These are phyloP conservation scores for Psittacula echo DNA, from an alignment of 2,797 vertebrate species.

Conservation along the genomic window DNA sequence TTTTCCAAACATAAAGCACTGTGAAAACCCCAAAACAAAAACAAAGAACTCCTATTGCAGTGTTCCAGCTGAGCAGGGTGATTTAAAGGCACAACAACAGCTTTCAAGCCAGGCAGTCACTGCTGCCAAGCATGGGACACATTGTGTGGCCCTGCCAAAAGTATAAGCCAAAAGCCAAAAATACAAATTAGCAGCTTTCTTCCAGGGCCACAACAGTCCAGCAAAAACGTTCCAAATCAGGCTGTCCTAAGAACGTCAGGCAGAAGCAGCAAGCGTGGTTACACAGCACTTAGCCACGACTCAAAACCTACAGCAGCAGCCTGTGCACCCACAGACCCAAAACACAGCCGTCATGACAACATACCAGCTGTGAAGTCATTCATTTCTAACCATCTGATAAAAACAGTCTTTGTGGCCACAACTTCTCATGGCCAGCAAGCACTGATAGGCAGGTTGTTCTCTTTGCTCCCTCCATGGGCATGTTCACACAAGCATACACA, in stretches of 20 bases:
- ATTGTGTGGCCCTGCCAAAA: conserved; percentile 29
- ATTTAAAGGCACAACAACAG: conserved; percentile 1
- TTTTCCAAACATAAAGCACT: conserved; percentile 9
- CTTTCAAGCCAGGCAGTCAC: conserved; percentile 11
- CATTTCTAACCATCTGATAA: not conserved
- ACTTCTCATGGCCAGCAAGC: rapidly evolving
- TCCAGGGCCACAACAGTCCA: conserved; percentile 12
- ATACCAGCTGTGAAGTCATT: not conserved
- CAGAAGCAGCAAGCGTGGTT: not conserved
- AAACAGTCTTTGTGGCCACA: not conserved
- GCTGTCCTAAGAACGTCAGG: not conserved
- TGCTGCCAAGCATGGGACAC: conserved; percentile 53
- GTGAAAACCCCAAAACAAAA: conserved; percentile 34
- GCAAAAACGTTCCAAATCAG: not conserved
- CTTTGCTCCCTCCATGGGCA: rapidly evolving
- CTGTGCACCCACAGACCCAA: rapidly evolving
- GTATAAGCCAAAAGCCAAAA: conserved; percentile 52
- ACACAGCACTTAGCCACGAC: rapidly evolving
- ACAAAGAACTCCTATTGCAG: not conserved
- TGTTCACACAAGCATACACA: not conserved
- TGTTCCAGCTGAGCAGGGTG: conserved; percentile 11
- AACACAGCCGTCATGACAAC: rapidly evolving
- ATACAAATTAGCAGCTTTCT: conserved; percentile 53
- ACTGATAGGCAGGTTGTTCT: not conserved
- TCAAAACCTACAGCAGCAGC: not conserved